Evolutionary conservation across 1,140 invertebrate genomes (phyloP), one percentile per base, ranked within the genome.

Genomic region (Neelides sp.): DNA sequence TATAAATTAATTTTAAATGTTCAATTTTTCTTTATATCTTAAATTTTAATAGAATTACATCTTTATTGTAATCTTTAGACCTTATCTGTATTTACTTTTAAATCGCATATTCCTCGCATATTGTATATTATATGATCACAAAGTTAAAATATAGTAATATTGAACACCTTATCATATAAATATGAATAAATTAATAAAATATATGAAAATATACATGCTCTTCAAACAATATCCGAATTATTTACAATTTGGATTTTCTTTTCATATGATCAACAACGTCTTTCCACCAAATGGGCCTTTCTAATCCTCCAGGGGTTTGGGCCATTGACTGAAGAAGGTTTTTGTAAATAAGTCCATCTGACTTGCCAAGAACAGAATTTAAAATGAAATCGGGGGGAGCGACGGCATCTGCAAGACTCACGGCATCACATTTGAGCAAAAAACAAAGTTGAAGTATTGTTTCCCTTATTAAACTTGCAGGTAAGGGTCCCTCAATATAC

Each of bases 261-360:
- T 44, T 26, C 26, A 44, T 30, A 4, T 19, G 42, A 44, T 28
- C 32, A 26, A 28, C 58, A 61, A 87, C 78, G 55, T 87, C 79
- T 20, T 73, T 71, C 85, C 84, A 89, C 82, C 83, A 90, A 7
- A 69, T 54, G 7, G 84, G 77, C 27, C 84, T 71, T 62, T 82
- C 76, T 64, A 86, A 76, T 2, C 76, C 79, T 3, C 78, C 75
- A 4, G 78, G 73, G 54, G 77, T 74, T 50, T 78, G 76, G 55
- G 79, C 77, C 66, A 88, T 77, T 54, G 78, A 75, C 44, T 76
- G 73, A 68, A 87, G 78, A 24, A 72, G 61, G 48, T 72, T 66
- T 52, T 70, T 65, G 57, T 71, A 71, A 48, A 75, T 70, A 64
- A 71, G 59, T 48, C 70, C 70, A 64, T 72, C 68, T 2, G 64